Evolutionary conservation across 2,113 vertebrate genomes (phyloP).

Genomic region (Lophura nycthemera): DNA sequence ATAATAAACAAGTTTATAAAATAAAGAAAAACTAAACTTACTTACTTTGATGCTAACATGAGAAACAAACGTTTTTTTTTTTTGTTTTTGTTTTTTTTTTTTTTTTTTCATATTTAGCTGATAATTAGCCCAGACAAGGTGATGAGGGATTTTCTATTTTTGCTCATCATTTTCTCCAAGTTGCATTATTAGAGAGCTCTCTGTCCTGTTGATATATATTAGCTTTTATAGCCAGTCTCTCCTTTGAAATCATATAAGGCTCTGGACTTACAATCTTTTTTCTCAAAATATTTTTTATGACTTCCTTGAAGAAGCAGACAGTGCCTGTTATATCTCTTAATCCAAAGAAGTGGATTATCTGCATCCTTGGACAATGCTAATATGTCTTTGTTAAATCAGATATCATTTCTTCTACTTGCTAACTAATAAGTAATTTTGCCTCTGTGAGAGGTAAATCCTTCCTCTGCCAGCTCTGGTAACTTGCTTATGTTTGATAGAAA

Average conservation of each 20-base stretch:
- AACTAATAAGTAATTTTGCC: background rate
- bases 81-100: background rate
- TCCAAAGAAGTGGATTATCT: background rate
- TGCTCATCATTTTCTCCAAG: background rate
- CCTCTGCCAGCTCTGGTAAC: background rate
- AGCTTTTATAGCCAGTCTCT: background rate
- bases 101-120: background rate
- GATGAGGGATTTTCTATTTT: background rate
- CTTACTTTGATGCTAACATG: background rate
- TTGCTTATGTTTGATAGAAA: background rate
- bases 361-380: background rate
- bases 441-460: background rate
- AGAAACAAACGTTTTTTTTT: background rate
- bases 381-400: background rate
- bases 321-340: background rate
- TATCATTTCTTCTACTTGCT: background rate
- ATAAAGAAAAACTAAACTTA: background rate
- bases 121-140: background rate
- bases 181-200: background rate
- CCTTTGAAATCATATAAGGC: background rate
- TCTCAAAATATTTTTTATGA: background rate
- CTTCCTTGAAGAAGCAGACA: background rate
- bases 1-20: rapidly evolving
- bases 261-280: background rate
- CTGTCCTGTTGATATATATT: background rate